Base-by-base conservation (phyloP, 2,113 vertebrate genomes). In the Dinomys branickii region DNA sequence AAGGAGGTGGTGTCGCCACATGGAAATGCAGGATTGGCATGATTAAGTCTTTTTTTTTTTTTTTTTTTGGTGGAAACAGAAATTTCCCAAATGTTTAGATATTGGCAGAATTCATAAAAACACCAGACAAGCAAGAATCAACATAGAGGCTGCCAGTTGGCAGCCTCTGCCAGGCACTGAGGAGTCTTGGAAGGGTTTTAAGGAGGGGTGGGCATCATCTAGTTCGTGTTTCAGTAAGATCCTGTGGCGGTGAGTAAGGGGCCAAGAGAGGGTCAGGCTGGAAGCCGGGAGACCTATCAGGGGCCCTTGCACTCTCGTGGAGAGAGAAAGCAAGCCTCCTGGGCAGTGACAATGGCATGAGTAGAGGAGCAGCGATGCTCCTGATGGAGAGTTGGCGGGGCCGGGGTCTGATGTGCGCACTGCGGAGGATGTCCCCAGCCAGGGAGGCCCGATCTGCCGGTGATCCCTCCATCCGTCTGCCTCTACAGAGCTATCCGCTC, bases 41-140 rank as follows among this genome's bases (percentile, higher is more conserved):
- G 2, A 8, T 71, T 44, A 91, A 63, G 33, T 73, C 47, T 33
- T 28, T 22, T 1, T 0, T 0, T 19, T 56, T 73, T 56, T 77
- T 3, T 1, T 3, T 30, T 50, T 85, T 75, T 28, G 2, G 65
- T 67, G 83, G 86, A 93, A 92, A 91, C 10, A 84, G 75, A 82
- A 81, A 28, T 67, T 75, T 96, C 28, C 33, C 61, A 65, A 90
- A 89, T 26, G 41, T 95, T 88, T 91, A 84, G 73, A 65, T 88
- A 38, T 77, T 90, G 58, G 50, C 83, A 86, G 67, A 88, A 94
- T 88, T 91, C 78, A 86, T 8, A 38, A 88, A 90, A 88, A 80
- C 47, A 73, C 11, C 0, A 0, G 41, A 41, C 24, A 93, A 35
- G 50, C 12, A 38, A 85, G 56, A 81, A 77, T 84, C 63, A 50